These are phyloP conservation scores for Calliphora vicina DNA, from an alignment of 1,140 invertebrate genomes.

Conservation along the genomic window DNA sequence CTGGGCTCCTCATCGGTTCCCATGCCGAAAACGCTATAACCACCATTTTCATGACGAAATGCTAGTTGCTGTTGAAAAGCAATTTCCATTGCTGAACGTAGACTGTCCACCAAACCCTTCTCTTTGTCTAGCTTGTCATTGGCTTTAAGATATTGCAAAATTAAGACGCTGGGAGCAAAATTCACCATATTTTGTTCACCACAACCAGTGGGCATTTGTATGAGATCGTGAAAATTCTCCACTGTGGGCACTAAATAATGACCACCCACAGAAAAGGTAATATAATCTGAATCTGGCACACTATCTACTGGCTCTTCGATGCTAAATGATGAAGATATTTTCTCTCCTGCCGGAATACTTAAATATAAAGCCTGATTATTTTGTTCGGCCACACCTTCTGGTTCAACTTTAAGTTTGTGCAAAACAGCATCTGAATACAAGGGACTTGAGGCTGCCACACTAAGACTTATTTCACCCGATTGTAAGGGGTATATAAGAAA, in stretches of 20 bases:
- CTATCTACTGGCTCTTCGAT: constrained; percentile 75
- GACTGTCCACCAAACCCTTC: constrained; percentile 35
- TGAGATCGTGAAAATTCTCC: constrained; percentile 76
- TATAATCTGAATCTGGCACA: constrained; percentile 44
- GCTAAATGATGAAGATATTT: constrained; percentile 67
- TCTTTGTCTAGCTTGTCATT: constrained; percentile 76
- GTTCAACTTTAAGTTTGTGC: not conserved
- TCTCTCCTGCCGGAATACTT: constrained; percentile 71
- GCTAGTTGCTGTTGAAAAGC: constrained; percentile 93
- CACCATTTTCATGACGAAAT: constrained; percentile 88
- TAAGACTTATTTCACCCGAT: not conserved
- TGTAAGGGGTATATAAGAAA: not conserved
- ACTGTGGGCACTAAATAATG: constrained; percentile 80
- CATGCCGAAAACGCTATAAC: constrained; percentile 90
- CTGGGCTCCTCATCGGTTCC: constrained; percentile 78
- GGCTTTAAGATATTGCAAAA: constrained; percentile 78
- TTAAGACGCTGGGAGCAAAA: constrained; percentile 89
- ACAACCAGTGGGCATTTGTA: constrained; percentile 87
- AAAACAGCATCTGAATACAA: not conserved
- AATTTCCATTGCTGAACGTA: constrained; percentile 70
- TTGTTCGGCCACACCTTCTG: not conserved
- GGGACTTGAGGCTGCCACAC: not conserved
- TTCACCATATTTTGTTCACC: constrained; percentile 97
- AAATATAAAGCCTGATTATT: constrained; percentile 68
- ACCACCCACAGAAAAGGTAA: constrained; percentile 56